Evolutionary conservation across 1,140 invertebrate species (phyloP), one percentile per base, ranked within the genome.

Genomic region (Amyelois transitella): DNA sequence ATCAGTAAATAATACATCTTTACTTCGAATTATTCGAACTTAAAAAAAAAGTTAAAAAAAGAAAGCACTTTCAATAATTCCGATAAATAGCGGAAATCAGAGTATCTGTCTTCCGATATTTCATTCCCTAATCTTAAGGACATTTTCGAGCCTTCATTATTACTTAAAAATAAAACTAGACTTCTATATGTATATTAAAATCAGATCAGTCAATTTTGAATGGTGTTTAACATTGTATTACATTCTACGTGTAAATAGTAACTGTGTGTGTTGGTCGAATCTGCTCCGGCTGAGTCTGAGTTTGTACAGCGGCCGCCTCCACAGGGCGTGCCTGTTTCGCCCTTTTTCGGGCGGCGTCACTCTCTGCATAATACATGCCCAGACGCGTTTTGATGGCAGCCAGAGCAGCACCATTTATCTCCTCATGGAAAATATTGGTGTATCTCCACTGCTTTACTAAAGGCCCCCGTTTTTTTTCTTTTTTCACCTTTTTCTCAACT

Each of bases 361-460:
- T 83, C 61, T 88, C 87, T 32, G 85, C 80, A 73, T 88, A 89
- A 54, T 89, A 89, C 79, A 88, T 86, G 4, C 78, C 82, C 19
- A 89, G 66, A 43, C 88, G 77, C n/a, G 87, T 89, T 70, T 89
- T 89, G 18, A 89, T 89, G 21, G 88, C 88, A 24, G 82, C 77
- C 10, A 89, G 64, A 28, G 85, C 86, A 43, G 82, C 84, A 25
- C 88, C 88, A 74, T 89, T 89, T 6, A 89, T 89, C 66, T 88
- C 86, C 64, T 89, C 85, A 71, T 89, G 88, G 60, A 89, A 89
- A 62, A 89, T 86, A 54, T 86, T 88, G 12, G 81, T 88, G 58
- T 89, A 89, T 58, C 88, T 73, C 88, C 88, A 89, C 55, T 89
- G 88, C 60, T 89, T 89, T 0, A 89, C 88, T 5, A 86, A 53